phyloP scores from a whole-genome alignment of 2,797 vertebrate genomes.

The Mastacembelus armatus region DNA sequence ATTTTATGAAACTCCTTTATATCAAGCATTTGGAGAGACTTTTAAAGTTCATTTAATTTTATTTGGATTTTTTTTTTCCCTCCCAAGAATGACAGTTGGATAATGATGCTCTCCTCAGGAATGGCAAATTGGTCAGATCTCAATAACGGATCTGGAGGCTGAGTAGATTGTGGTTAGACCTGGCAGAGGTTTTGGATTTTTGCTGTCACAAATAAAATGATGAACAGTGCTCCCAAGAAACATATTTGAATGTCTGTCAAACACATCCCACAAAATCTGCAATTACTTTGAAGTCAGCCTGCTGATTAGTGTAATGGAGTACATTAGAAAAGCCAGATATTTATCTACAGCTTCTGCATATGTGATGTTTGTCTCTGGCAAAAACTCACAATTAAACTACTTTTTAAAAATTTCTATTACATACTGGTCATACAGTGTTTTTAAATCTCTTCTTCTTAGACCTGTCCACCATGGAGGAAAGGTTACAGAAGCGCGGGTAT shows the following conservation, averaged over 20 bases:
- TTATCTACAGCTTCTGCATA: conserved; percentile 18
- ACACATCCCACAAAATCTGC: conserved; percentile 53
- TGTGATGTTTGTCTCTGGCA: conserved; percentile 27
- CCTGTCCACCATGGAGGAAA: conserved; percentile 96
- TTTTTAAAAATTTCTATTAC: neutral
- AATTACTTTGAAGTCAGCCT: conserved; percentile 50
- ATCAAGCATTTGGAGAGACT: no score
- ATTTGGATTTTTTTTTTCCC: no score
- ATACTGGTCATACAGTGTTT: neutral
- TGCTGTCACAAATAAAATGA: conserved; percentile 64
- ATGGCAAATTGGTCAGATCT: no score
- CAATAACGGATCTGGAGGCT: conserved; percentile 42
- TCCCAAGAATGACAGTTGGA: no score
- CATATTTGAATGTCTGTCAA: conserved; percentile 57
- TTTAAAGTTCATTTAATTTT: no score
- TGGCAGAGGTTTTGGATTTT: conserved; percentile 57
- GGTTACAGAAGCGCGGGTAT: conserved; percentile 92
- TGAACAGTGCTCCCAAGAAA: conserved; percentile 50
- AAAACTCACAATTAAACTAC: neutral
- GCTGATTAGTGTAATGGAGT: conserved; percentile 36
- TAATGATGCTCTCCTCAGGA: no score
- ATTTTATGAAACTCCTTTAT: no score
- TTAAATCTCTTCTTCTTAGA: conserved; percentile 75
- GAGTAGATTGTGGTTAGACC: conserved; percentile 54
- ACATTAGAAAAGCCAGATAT: conserved; percentile 37